Evolutionary conservation across 1,140 invertebrate species (phyloP).

Genomic region (Sweltsa coloradensis): DNA sequence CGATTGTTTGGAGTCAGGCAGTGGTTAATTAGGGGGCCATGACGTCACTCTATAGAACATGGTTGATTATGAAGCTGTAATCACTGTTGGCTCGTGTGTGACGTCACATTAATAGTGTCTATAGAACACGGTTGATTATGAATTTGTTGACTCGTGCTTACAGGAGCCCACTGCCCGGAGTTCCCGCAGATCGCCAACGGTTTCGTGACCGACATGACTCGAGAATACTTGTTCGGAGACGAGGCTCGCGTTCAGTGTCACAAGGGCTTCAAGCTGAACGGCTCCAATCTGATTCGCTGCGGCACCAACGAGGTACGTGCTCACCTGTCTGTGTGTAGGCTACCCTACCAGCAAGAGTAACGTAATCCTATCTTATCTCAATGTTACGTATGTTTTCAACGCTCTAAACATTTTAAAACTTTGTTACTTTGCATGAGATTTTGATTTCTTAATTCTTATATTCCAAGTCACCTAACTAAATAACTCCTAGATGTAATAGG

Average conservation of each 20-base stretch:
- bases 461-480: no score
- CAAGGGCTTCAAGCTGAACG: slow-evolving; percentile 73
- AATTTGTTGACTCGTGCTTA: slow-evolving; percentile 12
- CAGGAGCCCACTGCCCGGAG: slow-evolving; percentile 63
- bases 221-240: slow-evolving; percentile 75
- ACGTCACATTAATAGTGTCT: background rate
- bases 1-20: no score
- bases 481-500: no score
- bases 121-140: background rate
- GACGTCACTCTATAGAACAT: no score
- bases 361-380: no score
- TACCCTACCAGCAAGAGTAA: no score
- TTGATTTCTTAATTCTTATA: no score
- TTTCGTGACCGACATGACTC: slow-evolving; percentile 61
- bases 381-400: no score
- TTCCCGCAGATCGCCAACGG: slow-evolving; percentile 77
- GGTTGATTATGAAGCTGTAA: background rate
- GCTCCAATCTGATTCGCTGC: slow-evolving; percentile 79
- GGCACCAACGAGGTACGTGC: slow-evolving; percentile 71
- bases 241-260: slow-evolving; percentile 87
- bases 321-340: no score
- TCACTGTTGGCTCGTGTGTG: slow-evolving; percentile 2
- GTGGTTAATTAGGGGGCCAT: no score
- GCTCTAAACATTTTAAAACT: no score
- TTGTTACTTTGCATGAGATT: no score